phyloP scores from a whole-genome alignment of 2,113 vertebrate species.

The Monarcha castaneiventris region DNA sequence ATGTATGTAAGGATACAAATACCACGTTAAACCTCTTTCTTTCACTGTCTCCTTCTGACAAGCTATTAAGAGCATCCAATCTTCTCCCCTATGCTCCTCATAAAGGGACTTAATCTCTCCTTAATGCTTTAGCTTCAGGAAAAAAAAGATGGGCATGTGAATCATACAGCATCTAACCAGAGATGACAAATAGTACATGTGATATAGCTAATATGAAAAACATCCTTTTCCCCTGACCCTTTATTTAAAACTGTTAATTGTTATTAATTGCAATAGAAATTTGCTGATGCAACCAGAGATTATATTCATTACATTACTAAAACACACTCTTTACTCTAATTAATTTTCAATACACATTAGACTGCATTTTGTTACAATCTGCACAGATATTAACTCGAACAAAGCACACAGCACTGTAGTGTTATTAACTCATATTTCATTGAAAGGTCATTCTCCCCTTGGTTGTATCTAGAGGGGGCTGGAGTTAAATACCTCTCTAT shows the following conservation, averaged over 20 bases:
- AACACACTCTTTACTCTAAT: conserved; percentile 39
- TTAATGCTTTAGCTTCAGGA: conserved; percentile 31
- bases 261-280: conserved; percentile 63
- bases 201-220: conserved; percentile 11
- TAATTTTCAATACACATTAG: conserved; percentile 68
- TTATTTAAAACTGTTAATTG: conserved; percentile 45
- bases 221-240: neutral
- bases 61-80: conserved; percentile 52
- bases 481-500: conserved; percentile 30
- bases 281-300: conserved; percentile 37
- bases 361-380: conserved; percentile 46
- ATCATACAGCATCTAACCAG: conserved; percentile 27
- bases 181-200: neutral
- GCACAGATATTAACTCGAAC: conserved; percentile 24
- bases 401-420: conserved; percentile 15
- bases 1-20: conserved; percentile 41
- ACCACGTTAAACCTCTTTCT: conserved; percentile 41
- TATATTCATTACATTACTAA: conserved; percentile 28
- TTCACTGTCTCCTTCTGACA: conserved; percentile 34
- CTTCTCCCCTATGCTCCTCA: conserved; percentile 15
- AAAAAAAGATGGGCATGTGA: conserved; percentile 32
- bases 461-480: conserved; percentile 22
- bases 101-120: conserved; percentile 46
- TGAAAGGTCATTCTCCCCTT: conserved; percentile 59
- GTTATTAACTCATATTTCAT: conserved; percentile 67